Evolutionary conservation across 2,888 invertebrate species (phyloP), one percentile per base, ranked within the genome.

Genomic region (Eucriotettix oculatus): DNA sequence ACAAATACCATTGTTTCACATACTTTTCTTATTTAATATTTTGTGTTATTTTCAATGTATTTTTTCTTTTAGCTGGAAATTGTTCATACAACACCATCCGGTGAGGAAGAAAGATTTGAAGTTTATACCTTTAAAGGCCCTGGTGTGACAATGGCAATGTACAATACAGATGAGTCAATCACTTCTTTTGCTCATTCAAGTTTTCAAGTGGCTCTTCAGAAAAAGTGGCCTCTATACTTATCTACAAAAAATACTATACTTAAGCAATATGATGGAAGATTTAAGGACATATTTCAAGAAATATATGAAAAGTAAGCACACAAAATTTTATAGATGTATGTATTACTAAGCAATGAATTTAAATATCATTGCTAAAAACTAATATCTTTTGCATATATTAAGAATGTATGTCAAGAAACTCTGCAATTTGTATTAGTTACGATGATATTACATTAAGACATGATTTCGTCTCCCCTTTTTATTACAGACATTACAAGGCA

Each of bases 231-330:
- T 0, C 77, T 93, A n/a, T 93, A 91, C 73, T 73, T 93, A 71
- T 89, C 89, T 61, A 93, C 93, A 9, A 93, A 93, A 75, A 93
- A 93, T 73, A 93, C 93, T 1, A 93, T 93, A 69, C 76, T 93
- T 57, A 93, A 93, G 74, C 79, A 78, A 65, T 93, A 93, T 70
- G 93, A 93, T 71, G 92, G 93, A 14, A 80, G 89, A 40, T 93
- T 93, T 76, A 92, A 93, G 76, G 93, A 93, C 71, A 90, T 93
- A 67, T 93, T 93, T 75, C 84, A 91, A 76, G 90, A 90, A 71
- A 82, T 93, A 68, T 93, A 82, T 73, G 85, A 90, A 66, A 83
- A 81, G 88, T 88, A 75, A 71, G 76, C 69, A 58, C 40, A 9
- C 9, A n/a, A n/a, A n/a, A n/a, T n/a, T n/a, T n/a, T n/a, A n/a